Evolutionary conservation across 2,797 vertebrate species (phyloP), one percentile per base, ranked within the genome.

Genomic region (Schizothorax lantsangensis): DNA sequence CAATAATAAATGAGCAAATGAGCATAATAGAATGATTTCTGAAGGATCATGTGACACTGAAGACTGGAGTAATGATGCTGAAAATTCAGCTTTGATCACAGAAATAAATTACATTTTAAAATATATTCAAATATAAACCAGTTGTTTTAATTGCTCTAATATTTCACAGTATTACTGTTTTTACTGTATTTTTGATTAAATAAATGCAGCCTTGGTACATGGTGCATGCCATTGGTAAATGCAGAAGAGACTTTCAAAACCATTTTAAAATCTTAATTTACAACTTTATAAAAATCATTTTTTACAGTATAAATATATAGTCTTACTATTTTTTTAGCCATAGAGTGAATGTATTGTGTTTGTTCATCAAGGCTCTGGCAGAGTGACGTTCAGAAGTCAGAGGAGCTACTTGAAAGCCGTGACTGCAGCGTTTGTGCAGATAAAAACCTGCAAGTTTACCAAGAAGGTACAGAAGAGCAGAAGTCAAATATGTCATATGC

Each of bases 381-480:
- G 98, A n/a, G 98, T 99, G 93, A 99, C 98, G 85, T 99, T 99
- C 89, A 99, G 97, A 94, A 99, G 97, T 92, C 98, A 98, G 90
- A 97, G 96, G 89, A 99, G 98, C 93, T 99, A 99, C 89, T 94
- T 99, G 92, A 99, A 99, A 91, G 98, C 98, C 0, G 97, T 99
- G 88, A 97, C 96, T 0, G 98, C 98, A 82, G 98, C 98, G 0
- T 99, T 99, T 88, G 98, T 99, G 88, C 98, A 99, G 92, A 99
- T 99, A 91, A 99, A 99, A 95, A 99, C 98, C 8, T 96, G 97
- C 59, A 99, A 99, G 95, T 99, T 99, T 91, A 98, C 97, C 85
- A 99, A 99, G 92, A 99, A 99, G 96, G 98, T 98, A 91, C 64
- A 57, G n/a, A 57, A 23, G 15, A 84, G 33, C 17, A 40, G 36